A percentile compares a stretch with the other conserved stretches of the same genome.
phyloP scores from a whole-genome alignment of 2,888 invertebrate species.

The Auanema freiburgensis region DNA sequence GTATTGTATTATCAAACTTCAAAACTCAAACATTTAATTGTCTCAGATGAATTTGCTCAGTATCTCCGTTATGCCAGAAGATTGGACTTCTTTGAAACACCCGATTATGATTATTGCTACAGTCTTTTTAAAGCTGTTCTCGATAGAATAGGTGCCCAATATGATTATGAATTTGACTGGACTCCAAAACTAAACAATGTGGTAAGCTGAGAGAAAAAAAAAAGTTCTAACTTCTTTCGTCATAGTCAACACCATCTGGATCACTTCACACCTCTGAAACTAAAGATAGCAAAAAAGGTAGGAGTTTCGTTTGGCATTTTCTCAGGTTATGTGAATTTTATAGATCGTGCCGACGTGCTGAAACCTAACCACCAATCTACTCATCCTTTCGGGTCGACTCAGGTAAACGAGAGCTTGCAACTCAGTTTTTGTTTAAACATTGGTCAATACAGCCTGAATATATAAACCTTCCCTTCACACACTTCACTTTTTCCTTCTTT shows the following conservation, averaged over 20 bases:
- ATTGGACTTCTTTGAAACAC: conserved; percentile 98
- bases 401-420: conserved; percentile 33
- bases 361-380: conserved; percentile 35
- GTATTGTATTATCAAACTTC: conserved; percentile 61
- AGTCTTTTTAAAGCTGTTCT: conserved; percentile 60
- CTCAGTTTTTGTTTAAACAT: background rate
- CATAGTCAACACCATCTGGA: conserved; percentile 61
- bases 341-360: conserved; percentile 35
- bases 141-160: conserved; percentile 59
- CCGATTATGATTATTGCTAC: conserved; percentile 89
- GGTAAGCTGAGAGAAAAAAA: conserved; percentile 22
- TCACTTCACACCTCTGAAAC: conserved; percentile 57
- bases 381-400: conserved; percentile 60
- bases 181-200: conserved; percentile 63
- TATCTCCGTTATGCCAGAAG: conserved; percentile 94
- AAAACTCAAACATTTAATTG: conserved; percentile 2
- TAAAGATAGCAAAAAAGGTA: conserved; percentile 38
- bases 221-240: background rate
- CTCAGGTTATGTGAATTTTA: conserved; percentile 5
- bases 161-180: conserved; percentile 65
- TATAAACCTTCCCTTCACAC: background rate
- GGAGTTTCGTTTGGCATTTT: background rate
- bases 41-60: conserved; percentile 92
- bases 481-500: conserved; percentile 19
- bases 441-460: background rate